Evolutionary conservation across 2,888 invertebrate genomes (phyloP), one percentile per base, ranked within the genome.

Genomic region (Phortica okadai): DNA sequence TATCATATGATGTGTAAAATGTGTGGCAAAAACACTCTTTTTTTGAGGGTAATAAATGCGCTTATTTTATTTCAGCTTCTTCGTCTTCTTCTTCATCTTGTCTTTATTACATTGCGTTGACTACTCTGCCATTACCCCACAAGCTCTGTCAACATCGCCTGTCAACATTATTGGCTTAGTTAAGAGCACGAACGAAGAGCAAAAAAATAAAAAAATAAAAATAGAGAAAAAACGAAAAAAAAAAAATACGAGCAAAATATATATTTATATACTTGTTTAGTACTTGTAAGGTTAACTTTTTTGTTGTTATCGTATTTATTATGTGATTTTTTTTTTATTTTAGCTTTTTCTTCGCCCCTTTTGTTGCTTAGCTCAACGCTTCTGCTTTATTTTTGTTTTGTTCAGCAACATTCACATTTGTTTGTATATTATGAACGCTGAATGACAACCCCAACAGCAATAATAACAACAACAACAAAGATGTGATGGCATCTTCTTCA

Each of bases 1-100:
- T 81, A 81, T 78, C 81, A 80, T 82, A 86, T 82, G 83, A 85
- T 85, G 86, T 84, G 86, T 80, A 75, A 86, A 86, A 82, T 86
- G 81, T 33, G 33, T 80, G 82, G 78, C 74, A 77, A 79, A 83
- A 79, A 74, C 33, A 42, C 14, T 73, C 8, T 72, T 72, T 59
- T 59, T 44, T 62, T 73, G 56, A 11, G 10, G 72, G n/a, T 73
- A 81, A 78, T 79, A 81, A 85, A 83, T 83, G 78, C 78, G 74
- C 78, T 76, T 74, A 42, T 75, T 76, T 42, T 41, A n/a, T 14
- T 66, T 66, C n/a, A 16, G n/a, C 59, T 59, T 14, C 10, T 42
- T 50, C 8, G n/a, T n/a, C n/a, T 45, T 8, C 2, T 33, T 2
- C 33, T 33, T 8, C 62, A 7, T 25, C n/a, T 62, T 62, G 8